phyloP scores from a whole-genome alignment of 2,888 invertebrate species.

The Drosophila histrio region DNA sequence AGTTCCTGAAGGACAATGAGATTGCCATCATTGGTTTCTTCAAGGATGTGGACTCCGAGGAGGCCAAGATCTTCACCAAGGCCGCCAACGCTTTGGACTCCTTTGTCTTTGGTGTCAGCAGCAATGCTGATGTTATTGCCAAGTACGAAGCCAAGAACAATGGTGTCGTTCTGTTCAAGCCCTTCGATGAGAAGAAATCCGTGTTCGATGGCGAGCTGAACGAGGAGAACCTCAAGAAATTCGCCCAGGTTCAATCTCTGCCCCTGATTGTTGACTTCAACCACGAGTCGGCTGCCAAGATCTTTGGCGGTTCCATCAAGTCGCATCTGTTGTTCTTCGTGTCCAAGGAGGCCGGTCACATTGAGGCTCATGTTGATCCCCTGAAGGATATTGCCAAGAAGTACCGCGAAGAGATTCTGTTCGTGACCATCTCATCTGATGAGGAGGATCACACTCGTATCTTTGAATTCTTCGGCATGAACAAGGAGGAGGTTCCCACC shows the following conservation, averaged over 20 bases:
- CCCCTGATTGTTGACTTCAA: conserved; percentile 98
- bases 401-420: conserved; percentile 96
- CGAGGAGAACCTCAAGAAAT: conserved; percentile 90
- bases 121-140: conserved; percentile 90
- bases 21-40: conserved; percentile 97
- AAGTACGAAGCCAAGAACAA: conserved; percentile 93
- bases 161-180: conserved; percentile 94
- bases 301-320: conserved; percentile 99
- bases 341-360: conserved; percentile 94
- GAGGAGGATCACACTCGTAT: conserved; percentile 98
- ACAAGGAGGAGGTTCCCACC: conserved; percentile 95
- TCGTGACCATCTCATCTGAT: conserved; percentile 97
- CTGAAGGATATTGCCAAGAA: conserved; percentile 93
- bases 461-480: conserved; percentile 99
- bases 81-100: conserved; percentile 94
- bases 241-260: conserved; percentile 92
- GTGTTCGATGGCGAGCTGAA: conserved; percentile 89
- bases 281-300: conserved; percentile 98
- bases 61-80: conserved; percentile 92
- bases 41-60: conserved; percentile 90
- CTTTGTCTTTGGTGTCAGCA: conserved; percentile 93
- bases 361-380: conserved; percentile 90
- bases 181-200: conserved; percentile 94
- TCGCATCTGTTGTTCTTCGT: conserved; percentile 98
- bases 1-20: conserved; percentile 90